Evolutionary conservation across 2,888 invertebrate species (phyloP).

Genomic region (Agonopterix arenella): DNA sequence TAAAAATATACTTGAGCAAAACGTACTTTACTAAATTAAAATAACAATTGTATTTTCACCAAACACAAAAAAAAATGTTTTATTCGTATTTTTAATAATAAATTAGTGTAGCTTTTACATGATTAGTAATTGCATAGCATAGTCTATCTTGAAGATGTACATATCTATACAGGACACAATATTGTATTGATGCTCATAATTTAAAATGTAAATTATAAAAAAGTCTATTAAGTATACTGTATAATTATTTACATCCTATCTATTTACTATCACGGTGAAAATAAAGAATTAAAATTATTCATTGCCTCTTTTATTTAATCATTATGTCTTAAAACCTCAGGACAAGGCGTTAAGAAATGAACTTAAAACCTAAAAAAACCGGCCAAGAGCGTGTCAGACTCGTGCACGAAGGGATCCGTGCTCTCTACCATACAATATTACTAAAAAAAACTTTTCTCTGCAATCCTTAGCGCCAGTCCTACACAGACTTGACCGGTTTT

Average conservation of each 20-base stretch:
- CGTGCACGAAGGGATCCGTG: too few species aligned
- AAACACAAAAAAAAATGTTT: constrained; percentile 10
- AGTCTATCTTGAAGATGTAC: constrained; percentile 48
- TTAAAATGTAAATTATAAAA: constrained; percentile 50
- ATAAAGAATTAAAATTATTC: constrained; percentile 41
- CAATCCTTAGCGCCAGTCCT: too few species aligned
- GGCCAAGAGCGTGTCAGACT: too few species aligned
- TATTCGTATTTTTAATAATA: constrained; percentile 22
- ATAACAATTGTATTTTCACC: constrained; percentile 6
- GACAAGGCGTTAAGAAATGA: too few species aligned
- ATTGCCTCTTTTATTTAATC: not conserved
- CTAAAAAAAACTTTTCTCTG: too few species aligned
- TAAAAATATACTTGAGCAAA: not conserved
- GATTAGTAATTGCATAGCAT: constrained; percentile 35
- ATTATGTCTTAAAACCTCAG: too few species aligned
- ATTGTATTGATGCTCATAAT: constrained; percentile 57
- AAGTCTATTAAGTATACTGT: constrained; percentile 49
- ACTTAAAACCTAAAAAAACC: too few species aligned
- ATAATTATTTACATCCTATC: constrained; percentile 69
- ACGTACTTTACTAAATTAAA: too few species aligned
- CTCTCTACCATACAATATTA: too few species aligned
- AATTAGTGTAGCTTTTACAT: constrained; percentile 51
- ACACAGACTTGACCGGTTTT: too few species aligned
- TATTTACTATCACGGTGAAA: constrained; percentile 69
- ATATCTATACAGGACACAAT: constrained; percentile 57